A percentile compares a stretch with the other conserved stretches of the same genome.
phyloP scores from a whole-genome alignment of 2,113 vertebrate species.

The Carlito syrichta region DNA sequence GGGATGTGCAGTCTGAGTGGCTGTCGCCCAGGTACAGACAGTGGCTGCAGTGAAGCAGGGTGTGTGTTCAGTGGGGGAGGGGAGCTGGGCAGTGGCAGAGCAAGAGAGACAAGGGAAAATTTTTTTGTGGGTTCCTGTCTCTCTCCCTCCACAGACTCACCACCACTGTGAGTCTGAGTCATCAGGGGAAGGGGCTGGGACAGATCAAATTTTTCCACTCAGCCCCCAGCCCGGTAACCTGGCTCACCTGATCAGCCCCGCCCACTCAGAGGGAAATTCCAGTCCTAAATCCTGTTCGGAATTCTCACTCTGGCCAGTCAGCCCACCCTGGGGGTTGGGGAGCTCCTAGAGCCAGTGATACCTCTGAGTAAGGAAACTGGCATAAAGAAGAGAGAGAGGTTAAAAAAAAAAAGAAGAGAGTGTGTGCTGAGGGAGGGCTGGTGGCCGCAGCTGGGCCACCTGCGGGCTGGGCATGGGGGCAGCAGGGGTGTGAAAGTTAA shows the following conservation, averaged over 20 bases:
- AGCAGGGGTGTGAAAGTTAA: background rate
- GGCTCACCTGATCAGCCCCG: conserved; percentile 64
- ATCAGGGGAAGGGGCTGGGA: conserved; percentile 24
- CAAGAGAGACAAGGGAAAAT: conserved; percentile 52
- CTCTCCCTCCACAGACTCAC: conserved; percentile 48
- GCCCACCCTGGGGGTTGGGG: background rate
- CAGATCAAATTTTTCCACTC: conserved; percentile 70
- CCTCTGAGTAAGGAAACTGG: background rate
- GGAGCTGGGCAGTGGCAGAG: conserved; percentile 8
- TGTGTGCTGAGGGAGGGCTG: background rate
- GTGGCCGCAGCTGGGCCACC: background rate
- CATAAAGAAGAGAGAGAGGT: background rate
- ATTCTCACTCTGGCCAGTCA: conserved; percentile 18
- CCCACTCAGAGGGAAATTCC: conserved; percentile 74
- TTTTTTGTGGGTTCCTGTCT: conserved; percentile 68
- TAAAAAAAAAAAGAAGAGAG: background rate
- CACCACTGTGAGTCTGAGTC: conserved; percentile 56
- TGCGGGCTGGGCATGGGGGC: background rate
- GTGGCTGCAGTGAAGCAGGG: conserved; percentile 11
- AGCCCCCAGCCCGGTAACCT: conserved; percentile 37
- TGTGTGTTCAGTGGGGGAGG: conserved; percentile 33
- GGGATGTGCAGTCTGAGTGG: background rate
- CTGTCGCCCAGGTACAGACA: background rate
- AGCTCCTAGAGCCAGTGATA: background rate
- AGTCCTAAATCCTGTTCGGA: conserved; percentile 49